These are phyloP conservation scores for Mylabris phalerata DNA, from an alignment of 1,140 invertebrate genomes.

Conservation along the genomic window DNA sequence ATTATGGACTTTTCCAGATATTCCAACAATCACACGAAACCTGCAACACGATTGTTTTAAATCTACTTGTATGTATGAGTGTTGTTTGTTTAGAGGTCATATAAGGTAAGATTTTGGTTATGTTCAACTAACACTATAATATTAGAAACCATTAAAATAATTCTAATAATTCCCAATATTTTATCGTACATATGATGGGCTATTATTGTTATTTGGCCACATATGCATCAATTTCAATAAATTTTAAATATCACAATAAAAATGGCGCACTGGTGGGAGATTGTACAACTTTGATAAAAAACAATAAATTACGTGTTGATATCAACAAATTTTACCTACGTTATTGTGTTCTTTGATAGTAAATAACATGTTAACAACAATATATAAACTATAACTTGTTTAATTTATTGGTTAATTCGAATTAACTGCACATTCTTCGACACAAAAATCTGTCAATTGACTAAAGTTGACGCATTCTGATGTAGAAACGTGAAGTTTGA, in stretches of 20 bases:
- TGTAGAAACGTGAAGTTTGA: too few species aligned
- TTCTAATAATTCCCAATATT: too few species aligned
- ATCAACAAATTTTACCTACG: conserved; percentile 1
- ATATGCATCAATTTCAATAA: not conserved
- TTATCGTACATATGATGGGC: too few species aligned
- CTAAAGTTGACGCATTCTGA: not conserved
- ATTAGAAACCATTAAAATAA: too few species aligned
- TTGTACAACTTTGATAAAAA: not conserved
- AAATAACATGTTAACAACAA: conserved; percentile 11
- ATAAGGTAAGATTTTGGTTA: conserved; percentile 12
- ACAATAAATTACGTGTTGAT: not conserved
- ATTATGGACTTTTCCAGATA: too few species aligned
- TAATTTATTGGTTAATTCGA: not conserved
- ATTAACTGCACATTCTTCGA: conserved; percentile 8
- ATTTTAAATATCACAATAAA: conserved; percentile 16
- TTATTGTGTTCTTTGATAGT: not conserved
- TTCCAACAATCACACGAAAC: too few species aligned
- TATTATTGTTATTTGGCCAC: too few species aligned
- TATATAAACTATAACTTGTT: not conserved
- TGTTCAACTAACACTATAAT: not conserved
- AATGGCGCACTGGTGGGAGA: conserved; percentile 14
- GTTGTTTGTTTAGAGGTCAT: conserved; percentile 12
- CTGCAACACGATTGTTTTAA: not conserved
- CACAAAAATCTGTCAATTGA: conserved; percentile 13
- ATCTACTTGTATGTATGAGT: not conserved